phyloP scores from a whole-genome alignment of 2,888 invertebrate genomes.

The Athalia circularis region DNA sequence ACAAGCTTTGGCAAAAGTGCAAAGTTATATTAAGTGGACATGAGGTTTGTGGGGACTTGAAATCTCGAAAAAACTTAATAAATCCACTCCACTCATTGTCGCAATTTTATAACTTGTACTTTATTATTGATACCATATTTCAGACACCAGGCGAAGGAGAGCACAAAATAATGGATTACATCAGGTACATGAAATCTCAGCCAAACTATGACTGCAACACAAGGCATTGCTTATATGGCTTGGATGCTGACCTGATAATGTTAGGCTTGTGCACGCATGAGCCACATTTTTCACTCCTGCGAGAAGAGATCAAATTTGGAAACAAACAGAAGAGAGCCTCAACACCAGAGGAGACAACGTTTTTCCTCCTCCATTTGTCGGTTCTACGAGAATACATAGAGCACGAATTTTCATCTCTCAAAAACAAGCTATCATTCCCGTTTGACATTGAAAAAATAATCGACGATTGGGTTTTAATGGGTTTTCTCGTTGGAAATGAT shows the following conservation, averaged over 20 bases:
- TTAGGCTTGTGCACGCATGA: slow-evolving; percentile 97
- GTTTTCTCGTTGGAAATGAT: slow-evolving; percentile 97
- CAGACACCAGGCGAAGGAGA: slow-evolving; percentile 98
- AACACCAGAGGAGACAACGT: slow-evolving; percentile 92
- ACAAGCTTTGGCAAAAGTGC: slow-evolving; percentile 91
- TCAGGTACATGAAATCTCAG: slow-evolving; percentile 89
- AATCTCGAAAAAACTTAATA: background rate
- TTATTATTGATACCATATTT: slow-evolving; percentile 53
- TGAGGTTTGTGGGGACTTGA: slow-evolving; percentile 79
- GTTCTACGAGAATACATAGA: slow-evolving; percentile 94
- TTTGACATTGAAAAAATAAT: slow-evolving; percentile 94
- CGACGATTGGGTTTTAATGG: slow-evolving; percentile 99
- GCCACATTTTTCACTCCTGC: slow-evolving; percentile 93
- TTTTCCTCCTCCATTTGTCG: slow-evolving; percentile 94
- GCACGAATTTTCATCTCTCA: slow-evolving; percentile 88
- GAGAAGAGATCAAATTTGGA: slow-evolving; percentile 94
- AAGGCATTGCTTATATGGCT: slow-evolving; percentile 96
- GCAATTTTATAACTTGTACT: slow-evolving; percentile 36
- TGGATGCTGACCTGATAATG: slow-evolving; percentile 99
- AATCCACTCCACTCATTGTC: background rate
- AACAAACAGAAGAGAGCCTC: slow-evolving; percentile 78
- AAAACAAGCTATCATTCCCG: slow-evolving; percentile 81
- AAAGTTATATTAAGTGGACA: slow-evolving; percentile 94
- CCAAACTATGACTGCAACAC: slow-evolving; percentile 93
- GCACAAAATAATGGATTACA: slow-evolving; percentile 99